Evolutionary conservation across 2,797 vertebrate genomes (phyloP).

Genomic region (Gymnodraco acuticeps): DNA sequence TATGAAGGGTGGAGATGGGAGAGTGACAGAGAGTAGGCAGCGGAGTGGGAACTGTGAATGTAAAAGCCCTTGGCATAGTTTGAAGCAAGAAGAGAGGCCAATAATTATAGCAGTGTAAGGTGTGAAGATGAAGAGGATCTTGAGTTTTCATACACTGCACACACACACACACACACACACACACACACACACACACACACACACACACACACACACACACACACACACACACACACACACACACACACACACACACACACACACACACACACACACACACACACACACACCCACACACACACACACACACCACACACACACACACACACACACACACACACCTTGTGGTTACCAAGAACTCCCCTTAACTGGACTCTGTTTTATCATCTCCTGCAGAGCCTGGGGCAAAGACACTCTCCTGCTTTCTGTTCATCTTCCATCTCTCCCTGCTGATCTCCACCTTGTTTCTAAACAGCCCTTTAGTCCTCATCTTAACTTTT

Average conservation of each 20-base stretch:
- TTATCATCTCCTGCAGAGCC: conserved; percentile 68
- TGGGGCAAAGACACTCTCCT: conserved; percentile 61
- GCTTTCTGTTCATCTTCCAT: conserved; percentile 21
- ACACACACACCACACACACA: conserved; percentile 15
- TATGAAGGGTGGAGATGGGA: conserved; percentile 73
- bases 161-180: conserved; percentile 15
- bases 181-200: conserved; percentile 40
- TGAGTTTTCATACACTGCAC: conserved; percentile 66
- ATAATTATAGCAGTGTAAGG: conserved; percentile 75
- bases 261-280: conserved; percentile 17
- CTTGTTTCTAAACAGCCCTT: conserved; percentile 31
- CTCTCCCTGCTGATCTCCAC: conserved; percentile 40
- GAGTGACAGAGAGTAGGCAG: conserved; percentile 75
- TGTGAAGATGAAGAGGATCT: conserved; percentile 75
- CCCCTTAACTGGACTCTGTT: conserved; percentile 61
- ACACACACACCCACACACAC: conserved; percentile 39
- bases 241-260: conserved; percentile 40
- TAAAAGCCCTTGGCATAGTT: conserved; percentile 76
- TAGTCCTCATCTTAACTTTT: conserved; percentile 20
- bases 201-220: conserved; percentile 40
- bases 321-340: conserved; percentile 33
- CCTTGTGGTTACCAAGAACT: conserved; percentile 59
- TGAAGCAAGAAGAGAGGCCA: conserved; percentile 53
- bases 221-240: conserved; percentile 21
- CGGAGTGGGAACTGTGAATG: conserved; percentile 72